Evolutionary conservation across 1,140 invertebrate species (phyloP), one percentile per base, ranked within the genome.

Genomic region (Limonius californicus): DNA sequence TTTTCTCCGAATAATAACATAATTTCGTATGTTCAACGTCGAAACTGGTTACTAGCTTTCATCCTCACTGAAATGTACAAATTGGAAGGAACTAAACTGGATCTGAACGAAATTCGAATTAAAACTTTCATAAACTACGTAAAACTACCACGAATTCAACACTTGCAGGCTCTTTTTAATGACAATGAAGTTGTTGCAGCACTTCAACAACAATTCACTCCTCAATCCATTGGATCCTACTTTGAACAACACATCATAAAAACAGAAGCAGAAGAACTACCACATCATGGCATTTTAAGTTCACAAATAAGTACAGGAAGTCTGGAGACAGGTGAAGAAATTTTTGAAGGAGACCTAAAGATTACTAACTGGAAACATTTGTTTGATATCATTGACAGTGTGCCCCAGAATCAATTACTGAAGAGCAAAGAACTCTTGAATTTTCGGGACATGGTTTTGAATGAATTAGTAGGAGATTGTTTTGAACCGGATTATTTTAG

Each of bases 31-130:
- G 76, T 86, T 3, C 75, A 79, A 54, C 77, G 78, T 30, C 77
- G 84, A 54, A 85, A 84, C 65, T 81, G 80, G 79, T 54, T 86
- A 1, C 62, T 86, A 16, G 82, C 82, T 1, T 81, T 82, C 64
- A 71, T 86, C 2, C 66, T 85, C 15, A 77, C 80, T 59, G 77
- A 78, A 35, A 78, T 85, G 62, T 76, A 83, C 57, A 72, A 65
- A 11, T 61, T 74, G 61, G 59, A 74, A 63, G 56, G 71, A 69
- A 56, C 64, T 53, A 54, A 76, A 71, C 60, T 77, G 50, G 54
- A 76, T 54, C 42, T 75, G 18, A 65, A 74, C 70, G 65, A 76
- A 68, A 63, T 61, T 61, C 64, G 71, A 68, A 65, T 76, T 69
- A 59, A 76, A 68, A 63, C 66, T 55, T 61, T 84, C 1, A 74